phyloP scores from a whole-genome alignment of 2,888 invertebrate genomes.

The Sussaba pulchella region DNA sequence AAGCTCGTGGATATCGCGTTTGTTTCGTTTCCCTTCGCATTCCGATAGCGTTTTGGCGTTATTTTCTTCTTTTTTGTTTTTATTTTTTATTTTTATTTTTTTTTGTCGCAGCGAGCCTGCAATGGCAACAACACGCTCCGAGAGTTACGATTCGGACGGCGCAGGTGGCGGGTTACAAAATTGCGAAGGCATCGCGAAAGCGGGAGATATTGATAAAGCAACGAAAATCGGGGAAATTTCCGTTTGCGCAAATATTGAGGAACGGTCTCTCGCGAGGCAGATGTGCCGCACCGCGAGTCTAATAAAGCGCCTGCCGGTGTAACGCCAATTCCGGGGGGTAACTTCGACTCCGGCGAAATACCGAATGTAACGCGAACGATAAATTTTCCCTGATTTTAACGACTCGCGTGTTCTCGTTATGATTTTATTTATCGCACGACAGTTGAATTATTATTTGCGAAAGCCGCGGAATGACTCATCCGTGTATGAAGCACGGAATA shows the following conservation, averaged over 20 bases:
- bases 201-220: slow-evolving; percentile 37
- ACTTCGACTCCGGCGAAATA: not conserved
- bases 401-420: not conserved
- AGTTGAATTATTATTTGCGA: slow-evolving; percentile 15
- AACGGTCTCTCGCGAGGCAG: slow-evolving; percentile 30
- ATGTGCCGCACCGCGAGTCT: too few species aligned
- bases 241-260: slow-evolving; percentile 39
- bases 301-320: too few species aligned
- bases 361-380: slow-evolving; percentile 18
- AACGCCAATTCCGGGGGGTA: too few species aligned
- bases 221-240: not conserved
- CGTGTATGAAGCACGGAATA: slow-evolving; percentile 5
- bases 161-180: not conserved
- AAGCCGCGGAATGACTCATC: not conserved
- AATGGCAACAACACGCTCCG: not conserved
- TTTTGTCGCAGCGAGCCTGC: not conserved
- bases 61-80: slow-evolving; percentile 10
- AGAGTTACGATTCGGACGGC: slow-evolving; percentile 21
- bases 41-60: not conserved
- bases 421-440: slow-evolving; percentile 3
- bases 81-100: not conserved
- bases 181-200: slow-evolving; percentile 1
- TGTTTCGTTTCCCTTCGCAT: slow-evolving; percentile 21
- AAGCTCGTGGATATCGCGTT: slow-evolving; percentile 6
- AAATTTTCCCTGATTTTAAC: slow-evolving; percentile 41